These are phyloP conservation scores for Molanna angustata DNA, from an alignment of 2,888 invertebrate genomes.

Conservation along the genomic window DNA sequence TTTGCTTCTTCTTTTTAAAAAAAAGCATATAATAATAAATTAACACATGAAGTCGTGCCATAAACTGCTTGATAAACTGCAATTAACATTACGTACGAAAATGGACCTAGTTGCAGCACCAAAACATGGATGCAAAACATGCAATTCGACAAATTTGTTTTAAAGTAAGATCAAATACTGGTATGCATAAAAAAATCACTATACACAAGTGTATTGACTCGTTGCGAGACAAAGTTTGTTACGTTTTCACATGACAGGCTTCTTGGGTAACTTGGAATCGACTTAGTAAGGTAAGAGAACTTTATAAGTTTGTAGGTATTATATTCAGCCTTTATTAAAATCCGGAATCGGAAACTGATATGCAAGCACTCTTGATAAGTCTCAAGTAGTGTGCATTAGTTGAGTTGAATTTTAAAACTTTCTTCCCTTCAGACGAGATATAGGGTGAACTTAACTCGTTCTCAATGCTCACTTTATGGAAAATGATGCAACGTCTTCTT, in stretches of 20 bases:
- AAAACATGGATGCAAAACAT: too few species aligned
- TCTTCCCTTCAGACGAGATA: too few species aligned
- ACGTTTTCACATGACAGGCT: conserved; percentile 3
- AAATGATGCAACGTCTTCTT: not conserved
- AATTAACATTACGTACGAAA: too few species aligned
- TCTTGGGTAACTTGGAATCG: conserved; percentile 5
- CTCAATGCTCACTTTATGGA: not conserved
- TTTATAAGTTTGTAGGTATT: conserved; percentile 29
- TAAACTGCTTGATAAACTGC: too few species aligned
- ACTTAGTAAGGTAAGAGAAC: conserved; percentile 11
- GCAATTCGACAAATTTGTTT: too few species aligned
- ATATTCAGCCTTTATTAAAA: conserved; percentile 13
- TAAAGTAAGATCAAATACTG: too few species aligned
- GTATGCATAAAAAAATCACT: too few species aligned
- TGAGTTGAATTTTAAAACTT: conserved; percentile 26
- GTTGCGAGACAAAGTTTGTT: not conserved
- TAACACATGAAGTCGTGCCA: too few species aligned
- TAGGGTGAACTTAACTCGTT: not conserved
- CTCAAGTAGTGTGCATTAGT: conserved; percentile 23
- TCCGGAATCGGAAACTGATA: conserved; percentile 24
- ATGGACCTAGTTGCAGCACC: too few species aligned
- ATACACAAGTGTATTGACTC: not conserved
- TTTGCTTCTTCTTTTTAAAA: too few species aligned
- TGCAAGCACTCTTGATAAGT: conserved; percentile 23
- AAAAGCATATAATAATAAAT: too few species aligned